Percentiles rank a stretch among this genome's conserved stretches.
phyloP scores from a whole-genome alignment of 2,113 vertebrate species.

The Pseudopodoces humilis region DNA sequence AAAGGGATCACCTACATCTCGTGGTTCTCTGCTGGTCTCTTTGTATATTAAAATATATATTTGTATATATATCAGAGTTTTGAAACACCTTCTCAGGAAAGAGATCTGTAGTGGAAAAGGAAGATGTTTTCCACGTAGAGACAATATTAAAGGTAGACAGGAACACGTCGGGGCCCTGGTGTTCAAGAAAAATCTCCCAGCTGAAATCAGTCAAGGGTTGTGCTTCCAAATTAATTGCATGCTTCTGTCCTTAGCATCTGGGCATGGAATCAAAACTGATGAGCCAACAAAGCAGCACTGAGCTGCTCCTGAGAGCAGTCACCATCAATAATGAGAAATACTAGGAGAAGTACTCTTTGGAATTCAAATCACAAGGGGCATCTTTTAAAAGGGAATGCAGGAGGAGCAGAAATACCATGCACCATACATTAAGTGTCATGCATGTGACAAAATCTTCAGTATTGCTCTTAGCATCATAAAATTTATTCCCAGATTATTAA shows the following conservation, averaged over 20 bases:
- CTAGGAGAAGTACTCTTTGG: background rate
- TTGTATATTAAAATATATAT: background rate
- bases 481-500: conserved; percentile 25
- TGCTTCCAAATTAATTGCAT: conserved; percentile 47
- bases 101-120: background rate
- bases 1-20: background rate
- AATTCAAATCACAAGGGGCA: conserved; percentile 25
- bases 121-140: background rate
- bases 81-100: background rate
- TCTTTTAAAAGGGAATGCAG: background rate
- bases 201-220: conserved; percentile 6
- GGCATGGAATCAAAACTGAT: conserved; percentile 38
- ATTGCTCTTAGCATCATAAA: background rate
- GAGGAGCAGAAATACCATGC: background rate
- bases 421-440: conserved; percentile 17
- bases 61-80: background rate
- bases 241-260: conserved; percentile 23
- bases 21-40: background rate
- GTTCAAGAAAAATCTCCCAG: background rate
- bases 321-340: conserved; percentile 23
- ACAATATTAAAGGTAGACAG: background rate
- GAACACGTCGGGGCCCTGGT: background rate
- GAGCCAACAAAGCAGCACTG: conserved; percentile 23
- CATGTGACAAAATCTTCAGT: background rate
- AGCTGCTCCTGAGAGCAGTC: background rate